These are phyloP conservation scores for Danio aesculapii DNA, from an alignment of 2,797 vertebrate species.

Conservation along the genomic window DNA sequence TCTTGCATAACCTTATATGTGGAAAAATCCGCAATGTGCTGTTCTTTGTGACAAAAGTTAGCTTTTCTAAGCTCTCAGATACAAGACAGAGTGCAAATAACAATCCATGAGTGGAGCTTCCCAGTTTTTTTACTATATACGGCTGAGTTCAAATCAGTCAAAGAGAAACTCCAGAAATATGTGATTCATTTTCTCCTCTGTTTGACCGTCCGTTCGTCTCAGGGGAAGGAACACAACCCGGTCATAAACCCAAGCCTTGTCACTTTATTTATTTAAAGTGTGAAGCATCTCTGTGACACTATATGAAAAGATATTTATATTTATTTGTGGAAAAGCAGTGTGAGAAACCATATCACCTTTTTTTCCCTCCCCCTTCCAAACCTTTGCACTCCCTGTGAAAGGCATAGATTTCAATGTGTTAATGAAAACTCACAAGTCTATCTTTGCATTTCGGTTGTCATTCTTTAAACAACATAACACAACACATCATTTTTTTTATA, in stretches of 20 bases:
- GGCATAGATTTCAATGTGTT: constrained; percentile 12
- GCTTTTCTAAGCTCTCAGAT: background rate
- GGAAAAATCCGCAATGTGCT: background rate
- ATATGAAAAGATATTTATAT: background rate
- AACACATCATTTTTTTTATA: background rate
- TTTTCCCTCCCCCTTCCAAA: background rate
- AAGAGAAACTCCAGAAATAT: background rate
- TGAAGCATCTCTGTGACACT: background rate
- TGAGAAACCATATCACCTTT: constrained; percentile 11
- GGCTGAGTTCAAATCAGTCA: background rate
- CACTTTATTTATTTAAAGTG: constrained; percentile 30
- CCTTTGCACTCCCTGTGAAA: constrained; percentile 20
- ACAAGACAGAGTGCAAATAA: background rate
- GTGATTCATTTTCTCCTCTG: constrained; percentile 23
- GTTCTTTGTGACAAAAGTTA: background rate
- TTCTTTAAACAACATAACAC: background rate
- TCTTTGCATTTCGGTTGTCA: constrained; percentile 14
- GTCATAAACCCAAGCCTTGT: constrained; percentile 26
- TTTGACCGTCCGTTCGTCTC: constrained; percentile 46
- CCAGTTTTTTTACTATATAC: background rate
- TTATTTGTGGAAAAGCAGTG: constrained; percentile 16
- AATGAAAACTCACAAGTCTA: constrained; percentile 43
- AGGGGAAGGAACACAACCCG: constrained; percentile 14
- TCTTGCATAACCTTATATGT: no score
- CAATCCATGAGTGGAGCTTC: no score